Conservation (phyloP, 2,113 vertebrate species). For the Otus sunia region DNA sequence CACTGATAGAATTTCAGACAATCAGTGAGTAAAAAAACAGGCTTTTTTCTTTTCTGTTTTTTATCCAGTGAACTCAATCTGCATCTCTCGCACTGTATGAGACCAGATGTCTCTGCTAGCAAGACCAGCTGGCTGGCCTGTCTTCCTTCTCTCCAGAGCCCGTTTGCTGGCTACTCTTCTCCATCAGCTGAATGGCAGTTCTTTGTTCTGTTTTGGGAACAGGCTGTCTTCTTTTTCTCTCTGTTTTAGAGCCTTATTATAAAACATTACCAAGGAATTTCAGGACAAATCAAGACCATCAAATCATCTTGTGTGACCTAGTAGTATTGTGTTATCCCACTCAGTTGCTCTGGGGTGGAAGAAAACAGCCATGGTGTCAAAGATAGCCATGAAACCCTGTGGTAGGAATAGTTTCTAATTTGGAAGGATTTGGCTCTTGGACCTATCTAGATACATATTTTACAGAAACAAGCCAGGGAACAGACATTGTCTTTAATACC, state of each 20-base stretch:
- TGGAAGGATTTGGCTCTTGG: not conserved
- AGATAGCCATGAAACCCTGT: not conserved
- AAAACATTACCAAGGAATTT: not conserved
- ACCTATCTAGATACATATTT: not conserved
- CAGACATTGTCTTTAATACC: not conserved
- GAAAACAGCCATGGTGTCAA: not conserved
- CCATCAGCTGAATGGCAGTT: not conserved
- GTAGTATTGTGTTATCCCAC: not conserved
- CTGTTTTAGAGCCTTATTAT: not conserved
- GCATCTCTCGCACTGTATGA: accelerated
- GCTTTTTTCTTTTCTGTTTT: not conserved
- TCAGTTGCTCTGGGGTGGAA: not conserved
- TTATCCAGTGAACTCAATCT: not conserved
- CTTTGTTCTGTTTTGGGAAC: constrained; percentile 15
- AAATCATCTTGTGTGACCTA: not conserved
- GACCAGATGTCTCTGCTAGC: constrained; percentile 43
- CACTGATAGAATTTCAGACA: not conserved
- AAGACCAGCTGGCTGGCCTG: constrained; percentile 41
- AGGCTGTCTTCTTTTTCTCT: not conserved
- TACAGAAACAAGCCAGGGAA: not conserved
- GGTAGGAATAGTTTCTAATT: not conserved
- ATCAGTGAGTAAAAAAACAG: not conserved
- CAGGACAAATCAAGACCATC: not conserved
- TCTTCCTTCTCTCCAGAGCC: constrained; percentile 13
- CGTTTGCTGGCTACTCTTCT: not conserved